Base-by-base conservation (phyloP, 2,797 vertebrate genomes). In the Myotis pilosus region DNA sequence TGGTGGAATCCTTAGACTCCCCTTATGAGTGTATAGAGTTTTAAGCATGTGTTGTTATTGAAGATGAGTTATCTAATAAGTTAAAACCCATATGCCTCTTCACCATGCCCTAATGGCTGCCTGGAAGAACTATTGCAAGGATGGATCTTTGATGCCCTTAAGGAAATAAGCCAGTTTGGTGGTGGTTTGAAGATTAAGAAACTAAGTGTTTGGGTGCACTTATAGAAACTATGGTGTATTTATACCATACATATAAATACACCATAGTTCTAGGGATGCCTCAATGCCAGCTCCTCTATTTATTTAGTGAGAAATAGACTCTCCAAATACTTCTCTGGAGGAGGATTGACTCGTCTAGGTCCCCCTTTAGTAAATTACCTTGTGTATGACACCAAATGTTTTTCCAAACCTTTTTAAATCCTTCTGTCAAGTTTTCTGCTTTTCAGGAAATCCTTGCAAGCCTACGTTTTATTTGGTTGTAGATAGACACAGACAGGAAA, bases 361-460 rank as follows among this genome's bases (percentile, higher is more conserved):
- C 49, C 38, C 47, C 10, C 1, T 51, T 95, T 72, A 51, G 75
- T 82, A 66, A 90, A 69, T 87, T 44, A 68, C 47, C 22, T 80
- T n/a, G 11, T 41, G 1, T 41, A 12, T n/a, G 51, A 8, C 49
- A 62, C 57, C 68, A 69, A 6, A 55, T 25, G 25, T 75, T 71
- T 76, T 60, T 20, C 33, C 15, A 72, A 41, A 62, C 62, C 12
- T 49, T 75, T 90, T 80, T 76, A 33, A 66, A 53, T 38, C 23
- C 38, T 72, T 85, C 41, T 69, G n/a, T 60, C 85, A 92, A 22
- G 72, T 89, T 51, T 95, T 96, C 76, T 92, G 80, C 82, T 96
- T 96, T 96, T 74, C 66, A 83, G 23, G 92, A 95, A 92, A 90
- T 92, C 82, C 82, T 78, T 84, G 15, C 41, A 91, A 82, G 62